Base-by-base conservation (phyloP, 1,140 invertebrate genomes). In the Habropoda laboriosa region DNA sequence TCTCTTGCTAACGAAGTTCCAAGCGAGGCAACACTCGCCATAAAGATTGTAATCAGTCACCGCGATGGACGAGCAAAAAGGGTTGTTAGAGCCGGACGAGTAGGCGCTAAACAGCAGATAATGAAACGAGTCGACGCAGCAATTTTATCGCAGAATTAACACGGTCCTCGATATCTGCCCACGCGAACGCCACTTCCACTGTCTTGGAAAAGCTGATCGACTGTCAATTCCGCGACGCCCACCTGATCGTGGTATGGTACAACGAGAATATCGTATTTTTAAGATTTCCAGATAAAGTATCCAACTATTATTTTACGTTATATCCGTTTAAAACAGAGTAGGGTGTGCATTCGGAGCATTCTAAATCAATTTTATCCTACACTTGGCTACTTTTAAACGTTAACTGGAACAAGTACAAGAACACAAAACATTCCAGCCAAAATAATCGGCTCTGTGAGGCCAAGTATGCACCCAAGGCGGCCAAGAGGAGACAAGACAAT, bases 61-160 rank as follows among this genome's bases (percentile, higher is more conserved):
- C 70, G 68, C 77, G 80, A 35, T 47, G 75, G 61, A 64, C 82
- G 74, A 40, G 32, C 67, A 63, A n/a, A n/a, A 55, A 76, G 82
- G 66, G 78, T 45, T 74, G 66, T 85, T 76, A 76, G 67, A 51
- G 78, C 47, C 67, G 74, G 42, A 57, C 49, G 75, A 83, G 76
- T 58, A 53, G 82, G 83, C 66, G 81, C 53, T 74, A 83, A 85
- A 85, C 78, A 76, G 60, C 51, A 85, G 81, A 85, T 85, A 85
- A 80, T 67, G 60, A 51, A 78, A 70, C 60, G 51, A 64, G 55
- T 49, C 47, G 35, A 49, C 77, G 45, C 45, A 47, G 75, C 70
- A 82, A 82, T 82, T 84, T 78, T 64, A 63, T 78, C 81, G 77
- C 45, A 21, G 24, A 80, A 79, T 79, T 79, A 83, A 73, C 53